Base-by-base conservation (phyloP, 2,888 invertebrate species). In the Zhengitettix transpicula region DNA sequence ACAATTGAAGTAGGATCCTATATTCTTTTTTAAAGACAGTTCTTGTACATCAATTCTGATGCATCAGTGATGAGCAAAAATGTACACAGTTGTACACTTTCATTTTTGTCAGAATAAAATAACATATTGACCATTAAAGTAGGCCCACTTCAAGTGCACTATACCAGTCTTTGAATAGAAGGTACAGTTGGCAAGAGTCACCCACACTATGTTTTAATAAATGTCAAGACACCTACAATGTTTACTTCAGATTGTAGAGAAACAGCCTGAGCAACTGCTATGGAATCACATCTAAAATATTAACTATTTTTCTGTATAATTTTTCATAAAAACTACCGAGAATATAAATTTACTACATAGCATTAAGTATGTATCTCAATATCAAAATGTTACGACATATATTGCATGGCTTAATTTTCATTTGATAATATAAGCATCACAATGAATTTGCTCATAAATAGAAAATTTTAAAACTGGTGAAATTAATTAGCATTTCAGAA, bases 161-260 rank as follows among this genome's bases (percentile, higher is more conserved):
- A 60, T 62, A 62, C 62, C 62, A 62, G 60, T 62, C 62, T 62
- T 62, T 52, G 40, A 53, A 40, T 56, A 60, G 58, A 59, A 60
- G 59, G 58, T 59, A 59, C 52, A 57, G 52, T 47, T 57, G 55
- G 60, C 62, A 62, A 57, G 60, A 62, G 52, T 42, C 56, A 52
- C 56, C 56, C 42, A 59, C 51, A 11, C 44, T 58, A 58, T 40
- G 28, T 56, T 40, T 55, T 40, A 40, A 55, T 40, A 40, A 14
- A 55, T 40, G 55, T 14, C 41, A 41, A 40, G 12, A 47, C 47
- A 54, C 40, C n/a, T 51, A 59, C 55, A 12, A 47, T 54, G 57
- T 56, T 56, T 60, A 60, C 47, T 11, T 57, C 42, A 54, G 60
- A 60, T 41, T 57, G 59, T 54, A 53, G 53, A 58, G 53, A 53